Conservation (phyloP, 92 coral and sea anemone species). For the Palythoa grandiflora region DNA sequence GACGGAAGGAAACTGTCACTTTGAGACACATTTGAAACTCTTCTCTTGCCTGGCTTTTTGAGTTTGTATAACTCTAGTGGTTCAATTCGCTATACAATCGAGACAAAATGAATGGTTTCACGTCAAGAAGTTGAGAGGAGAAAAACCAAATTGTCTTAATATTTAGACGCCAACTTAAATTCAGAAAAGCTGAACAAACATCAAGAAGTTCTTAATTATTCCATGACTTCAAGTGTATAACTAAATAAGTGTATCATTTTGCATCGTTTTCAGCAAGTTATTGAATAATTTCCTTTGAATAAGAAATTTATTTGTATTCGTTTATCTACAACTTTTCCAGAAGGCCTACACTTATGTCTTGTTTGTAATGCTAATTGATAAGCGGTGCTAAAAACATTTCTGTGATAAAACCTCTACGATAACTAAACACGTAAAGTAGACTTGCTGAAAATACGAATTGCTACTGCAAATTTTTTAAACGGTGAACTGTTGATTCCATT, state of each 20-base stretch:
- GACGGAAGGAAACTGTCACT: constrained; percentile 45
- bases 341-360: neutral
- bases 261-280: constrained; percentile 45
- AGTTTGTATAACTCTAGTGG: neutral
- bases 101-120: constrained; percentile 26
- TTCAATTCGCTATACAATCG: constrained; percentile 7
- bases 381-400: neutral
- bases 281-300: constrained; percentile 47
- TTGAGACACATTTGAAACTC: constrained; percentile 9
- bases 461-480: neutral
- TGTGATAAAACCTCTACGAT: neutral
- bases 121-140: constrained; percentile 19
- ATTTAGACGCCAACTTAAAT: constrained; percentile 39
- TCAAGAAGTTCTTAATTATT: constrained; percentile 35
- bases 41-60: neutral
- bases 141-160: constrained; percentile 28
- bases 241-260: constrained; percentile 52
- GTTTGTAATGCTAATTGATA: constrained; percentile 4
- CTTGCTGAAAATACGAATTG: neutral
- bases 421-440: neutral
- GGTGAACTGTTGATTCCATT: constrained; percentile 30
- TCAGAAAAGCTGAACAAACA: constrained; percentile 49
- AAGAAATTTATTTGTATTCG: constrained; percentile 26
- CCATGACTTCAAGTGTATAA: constrained; percentile 35
- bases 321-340: constrained; percentile 4